A percentile compares a stretch with the other conserved stretches of the same genome.
phyloP scores from a whole-genome alignment of 2,888 invertebrate species.

The Muschampia plurimacula region DNA sequence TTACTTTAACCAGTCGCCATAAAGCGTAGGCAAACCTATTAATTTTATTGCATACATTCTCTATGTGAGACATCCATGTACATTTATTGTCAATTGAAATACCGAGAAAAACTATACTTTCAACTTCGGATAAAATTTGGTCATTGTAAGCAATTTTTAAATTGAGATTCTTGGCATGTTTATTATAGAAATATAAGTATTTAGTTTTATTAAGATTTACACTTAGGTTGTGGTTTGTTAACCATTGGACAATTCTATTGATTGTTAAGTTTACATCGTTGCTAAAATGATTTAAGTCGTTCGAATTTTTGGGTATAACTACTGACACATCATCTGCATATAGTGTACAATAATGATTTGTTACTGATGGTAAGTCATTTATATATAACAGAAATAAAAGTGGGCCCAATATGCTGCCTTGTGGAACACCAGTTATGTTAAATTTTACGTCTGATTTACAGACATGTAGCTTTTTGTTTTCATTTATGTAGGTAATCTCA shows the following conservation, averaged over 20 bases:
- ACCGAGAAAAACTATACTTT: neutral
- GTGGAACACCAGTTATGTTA: neutral
- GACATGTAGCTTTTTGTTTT: neutral
- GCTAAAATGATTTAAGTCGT: neutral
- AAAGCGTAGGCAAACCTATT: conserved; percentile 10
- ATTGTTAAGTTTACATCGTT: neutral
- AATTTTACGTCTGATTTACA: neutral
- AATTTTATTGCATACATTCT: conserved; percentile 11
- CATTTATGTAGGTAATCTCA: neutral
- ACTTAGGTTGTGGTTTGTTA: conserved; percentile 2
- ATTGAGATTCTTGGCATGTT: neutral
- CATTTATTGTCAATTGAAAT: neutral
- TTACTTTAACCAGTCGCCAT: neutral
- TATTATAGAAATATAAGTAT: neutral
- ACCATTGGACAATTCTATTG: neutral
- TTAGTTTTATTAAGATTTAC: conserved; percentile 6
- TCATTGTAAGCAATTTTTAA: neutral
- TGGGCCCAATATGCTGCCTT: conserved; percentile 1
- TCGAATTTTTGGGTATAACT: too few species aligned
- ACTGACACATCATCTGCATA: neutral
- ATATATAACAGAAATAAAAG: neutral
- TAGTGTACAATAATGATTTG: conserved; percentile 4
- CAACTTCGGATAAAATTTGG: neutral
- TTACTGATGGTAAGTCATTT: neutral
- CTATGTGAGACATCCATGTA: conserved; percentile 13